Conservation (phyloP, 2,797 vertebrate genomes). For the Rousettus madagascariensis region DNA sequence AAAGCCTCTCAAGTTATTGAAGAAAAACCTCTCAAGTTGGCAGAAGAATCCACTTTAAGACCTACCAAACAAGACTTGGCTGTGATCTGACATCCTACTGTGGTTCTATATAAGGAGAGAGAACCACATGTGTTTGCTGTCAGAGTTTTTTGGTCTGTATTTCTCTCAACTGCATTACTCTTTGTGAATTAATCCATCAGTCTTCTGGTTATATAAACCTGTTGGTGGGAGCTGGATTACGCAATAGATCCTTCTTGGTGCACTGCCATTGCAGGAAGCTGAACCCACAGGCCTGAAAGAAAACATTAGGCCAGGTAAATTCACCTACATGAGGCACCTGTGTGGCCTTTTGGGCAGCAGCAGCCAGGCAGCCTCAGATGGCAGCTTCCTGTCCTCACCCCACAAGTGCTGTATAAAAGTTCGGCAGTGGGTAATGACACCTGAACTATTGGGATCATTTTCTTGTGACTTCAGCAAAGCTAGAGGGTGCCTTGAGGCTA, state of each 20-base stretch:
- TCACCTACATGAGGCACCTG: neutral
- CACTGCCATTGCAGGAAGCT: neutral
- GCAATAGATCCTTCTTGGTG: neutral
- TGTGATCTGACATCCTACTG: neutral
- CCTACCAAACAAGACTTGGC: neutral
- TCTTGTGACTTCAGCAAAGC: neutral
- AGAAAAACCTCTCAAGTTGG: neutral
- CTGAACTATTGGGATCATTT: neutral
- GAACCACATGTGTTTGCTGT: neutral
- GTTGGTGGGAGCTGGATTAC: neutral
- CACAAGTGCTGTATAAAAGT: neutral
- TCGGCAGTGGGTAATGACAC: neutral
- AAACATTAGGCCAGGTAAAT: neutral
- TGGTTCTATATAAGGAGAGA: neutral
- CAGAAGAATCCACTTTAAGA: neutral
- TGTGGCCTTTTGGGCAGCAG: neutral
- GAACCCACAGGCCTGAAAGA: neutral
- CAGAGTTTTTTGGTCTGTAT: neutral
- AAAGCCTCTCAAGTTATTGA: neutral
- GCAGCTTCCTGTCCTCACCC: accelerated
- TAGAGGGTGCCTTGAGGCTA: neutral
- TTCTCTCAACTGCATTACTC: neutral
- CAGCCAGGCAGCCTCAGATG: neutral
- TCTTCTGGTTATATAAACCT: neutral
- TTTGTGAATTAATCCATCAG: neutral